A percentile compares a stretch with the other conserved stretches of the same genome.
Conservation (phyloP, 2,113 vertebrate species). For the Salvator merianae region DNA sequence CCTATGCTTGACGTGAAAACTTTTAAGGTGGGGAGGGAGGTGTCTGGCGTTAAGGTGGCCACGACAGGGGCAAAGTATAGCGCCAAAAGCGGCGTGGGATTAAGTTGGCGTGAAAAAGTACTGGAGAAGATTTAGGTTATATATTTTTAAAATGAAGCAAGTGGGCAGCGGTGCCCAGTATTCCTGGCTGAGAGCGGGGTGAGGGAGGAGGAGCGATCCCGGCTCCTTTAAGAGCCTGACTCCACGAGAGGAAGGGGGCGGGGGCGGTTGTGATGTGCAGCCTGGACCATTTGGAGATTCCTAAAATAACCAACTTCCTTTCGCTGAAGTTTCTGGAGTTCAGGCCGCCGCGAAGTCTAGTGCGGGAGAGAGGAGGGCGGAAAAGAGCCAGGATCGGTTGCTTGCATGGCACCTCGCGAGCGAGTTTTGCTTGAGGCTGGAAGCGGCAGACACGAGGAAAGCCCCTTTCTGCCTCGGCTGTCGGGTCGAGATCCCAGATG, state of each 20-base stretch:
- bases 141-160: no score
- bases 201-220: neutral
- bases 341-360: neutral
- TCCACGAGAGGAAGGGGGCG: neutral
- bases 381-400: neutral
- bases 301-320: conserved; percentile 35
- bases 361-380: neutral
- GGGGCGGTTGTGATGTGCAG: neutral
- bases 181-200: no score
- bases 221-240: conserved; percentile 13
- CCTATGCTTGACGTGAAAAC: conserved; percentile 69
- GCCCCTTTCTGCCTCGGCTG: neutral
- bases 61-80: conserved; percentile 35
- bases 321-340: conserved; percentile 6
- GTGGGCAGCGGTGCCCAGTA: no score
- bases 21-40: conserved; percentile 54
- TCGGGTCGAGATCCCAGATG: neutral
- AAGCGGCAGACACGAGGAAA: neutral
- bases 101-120: neutral
- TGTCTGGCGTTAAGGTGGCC: conserved; percentile 60
- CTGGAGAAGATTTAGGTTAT: neutral
- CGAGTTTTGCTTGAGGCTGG: neutral
- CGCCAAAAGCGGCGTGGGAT: neutral
- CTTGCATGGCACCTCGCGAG: neutral
- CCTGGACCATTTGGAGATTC: conserved; percentile 10